Evolutionary conservation across 2,113 vertebrate genomes (phyloP).

Genomic region (Sinocyclocheilus rhinocerous): DNA sequence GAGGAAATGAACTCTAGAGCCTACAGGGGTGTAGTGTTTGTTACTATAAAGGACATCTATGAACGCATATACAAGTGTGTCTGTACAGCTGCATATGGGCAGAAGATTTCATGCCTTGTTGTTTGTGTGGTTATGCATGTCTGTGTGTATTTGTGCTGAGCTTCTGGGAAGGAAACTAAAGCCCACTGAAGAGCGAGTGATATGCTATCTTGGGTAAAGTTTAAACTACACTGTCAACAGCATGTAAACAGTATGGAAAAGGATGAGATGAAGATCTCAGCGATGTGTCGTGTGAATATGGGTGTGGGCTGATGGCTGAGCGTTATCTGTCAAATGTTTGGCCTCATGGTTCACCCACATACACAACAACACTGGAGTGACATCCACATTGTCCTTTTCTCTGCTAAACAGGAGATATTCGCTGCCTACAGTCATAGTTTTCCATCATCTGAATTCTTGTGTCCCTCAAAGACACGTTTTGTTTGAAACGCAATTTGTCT

Average conservation of each 20-base stretch:
- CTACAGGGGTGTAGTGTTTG: not conserved
- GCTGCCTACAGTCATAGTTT: not conserved
- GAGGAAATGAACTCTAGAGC: constrained; percentile 11
- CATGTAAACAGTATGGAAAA: constrained; percentile 30
- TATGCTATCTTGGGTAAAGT: constrained; percentile 65
- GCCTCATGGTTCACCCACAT: not conserved
- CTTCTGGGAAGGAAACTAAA: constrained; percentile 60
- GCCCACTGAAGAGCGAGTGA: constrained; percentile 56
- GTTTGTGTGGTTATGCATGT: constrained; percentile 2
- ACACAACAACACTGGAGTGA: not conserved
- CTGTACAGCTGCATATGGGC: not conserved
- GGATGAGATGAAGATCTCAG: not conserved
- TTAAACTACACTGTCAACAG: constrained; percentile 57
- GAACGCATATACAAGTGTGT: too few species aligned
- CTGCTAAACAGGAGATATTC: not conserved
- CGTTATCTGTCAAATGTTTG: constrained; percentile 50
- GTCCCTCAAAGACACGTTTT: not conserved
- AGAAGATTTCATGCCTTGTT: not conserved
- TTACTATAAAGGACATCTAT: too few species aligned
- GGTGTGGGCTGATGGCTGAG: constrained; percentile 40
- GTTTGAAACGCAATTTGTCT: not conserved
- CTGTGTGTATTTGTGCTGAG: not conserved
- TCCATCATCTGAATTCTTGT: not conserved
- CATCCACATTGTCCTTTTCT: not conserved
- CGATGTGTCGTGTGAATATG: not conserved